phyloP scores from a whole-genome alignment of 2,888 invertebrate species.

The Hipparchia semele region DNA sequence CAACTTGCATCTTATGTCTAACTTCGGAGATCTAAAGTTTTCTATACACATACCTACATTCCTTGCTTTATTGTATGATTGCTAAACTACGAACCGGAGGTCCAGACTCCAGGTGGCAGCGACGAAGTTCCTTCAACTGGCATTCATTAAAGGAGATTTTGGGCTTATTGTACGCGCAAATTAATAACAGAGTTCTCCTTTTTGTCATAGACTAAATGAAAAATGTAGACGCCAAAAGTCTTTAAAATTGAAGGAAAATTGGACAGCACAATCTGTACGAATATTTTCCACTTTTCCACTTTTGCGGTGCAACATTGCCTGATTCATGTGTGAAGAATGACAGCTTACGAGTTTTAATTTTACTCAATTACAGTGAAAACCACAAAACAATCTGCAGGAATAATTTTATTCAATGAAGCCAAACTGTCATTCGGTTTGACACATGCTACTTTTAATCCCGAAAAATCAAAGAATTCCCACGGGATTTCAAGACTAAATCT shows the following conservation, averaged over 20 bases:
- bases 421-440: too few relatives aligned
- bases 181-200: conserved; percentile 62
- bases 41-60: background rate
- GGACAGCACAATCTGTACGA: background rate
- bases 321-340: too few relatives aligned
- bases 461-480: too few relatives aligned
- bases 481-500: too few relatives aligned
- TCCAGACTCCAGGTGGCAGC: conserved; percentile 55
- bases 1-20: too few relatives aligned
- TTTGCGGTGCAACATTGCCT: too few relatives aligned
- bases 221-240: background rate
- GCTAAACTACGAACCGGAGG: conserved; percentile 7
- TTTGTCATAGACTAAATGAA: conserved; percentile 49
- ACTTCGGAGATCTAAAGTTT: too few relatives aligned
- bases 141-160: conserved; percentile 61
- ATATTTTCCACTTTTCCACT: background rate
- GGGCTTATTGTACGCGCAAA: conserved; percentile 63
- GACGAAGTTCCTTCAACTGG: conserved; percentile 57
- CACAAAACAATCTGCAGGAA: too few relatives aligned
- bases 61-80: background rate
- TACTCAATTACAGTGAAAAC: too few relatives aligned
- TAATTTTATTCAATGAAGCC: too few relatives aligned
- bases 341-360: too few relatives aligned
- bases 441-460: too few relatives aligned
- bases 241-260: background rate